Base-by-base conservation (phyloP, 2,888 invertebrate genomes). In the Pristionchus mayeri region DNA sequence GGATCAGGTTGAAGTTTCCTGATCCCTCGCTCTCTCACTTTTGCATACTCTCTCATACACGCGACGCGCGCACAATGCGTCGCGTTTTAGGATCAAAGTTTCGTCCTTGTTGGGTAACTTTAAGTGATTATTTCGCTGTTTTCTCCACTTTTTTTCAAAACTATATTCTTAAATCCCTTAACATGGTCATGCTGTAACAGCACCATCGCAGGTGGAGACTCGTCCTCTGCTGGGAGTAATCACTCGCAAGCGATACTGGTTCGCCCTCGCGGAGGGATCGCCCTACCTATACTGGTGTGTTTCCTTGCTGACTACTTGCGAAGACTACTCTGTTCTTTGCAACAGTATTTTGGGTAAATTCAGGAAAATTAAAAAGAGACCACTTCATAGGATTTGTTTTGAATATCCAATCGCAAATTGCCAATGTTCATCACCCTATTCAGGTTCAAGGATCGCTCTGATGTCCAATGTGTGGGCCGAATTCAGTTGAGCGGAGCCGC, bases 231-330 rank as follows among this genome's bases (percentile, higher is more conserved):
- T 89, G 44, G 89, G 89, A 6, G 80, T 88, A n/a, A 86, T 89
- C 75, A 85, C 88, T 24, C 85, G 88, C 16, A 86, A 89, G 27
- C 84, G 87, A 37, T 91, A 89, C 84, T 92, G 91, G 91, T 92
- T 91, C 84, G 91, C 90, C 13, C 85, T 91, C 6, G 88, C 90
- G 30, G 88, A 87, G 60, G 87, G 89, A 34, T 88, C 91, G 11
- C 90, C 91, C 6, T 89, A 89, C 71, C 85, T 92, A n/a, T 92
- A 91, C 76, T 91, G 91, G 91, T 92, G 86, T n/a, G n/a, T n/a
- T n/a, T n/a, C n/a, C n/a, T n/a, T n/a, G n/a, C n/a, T n/a, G n/a
- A n/a, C n/a, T n/a, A n/a, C n/a, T n/a, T n/a, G n/a, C n/a, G n/a
- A n/a, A 88, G 82, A 37, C 40, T 37, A n/a, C n/a, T n/a, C n/a